These are phyloP conservation scores for Sphinx pinastri DNA, from an alignment of 2,888 invertebrate species.

Conservation along the genomic window DNA sequence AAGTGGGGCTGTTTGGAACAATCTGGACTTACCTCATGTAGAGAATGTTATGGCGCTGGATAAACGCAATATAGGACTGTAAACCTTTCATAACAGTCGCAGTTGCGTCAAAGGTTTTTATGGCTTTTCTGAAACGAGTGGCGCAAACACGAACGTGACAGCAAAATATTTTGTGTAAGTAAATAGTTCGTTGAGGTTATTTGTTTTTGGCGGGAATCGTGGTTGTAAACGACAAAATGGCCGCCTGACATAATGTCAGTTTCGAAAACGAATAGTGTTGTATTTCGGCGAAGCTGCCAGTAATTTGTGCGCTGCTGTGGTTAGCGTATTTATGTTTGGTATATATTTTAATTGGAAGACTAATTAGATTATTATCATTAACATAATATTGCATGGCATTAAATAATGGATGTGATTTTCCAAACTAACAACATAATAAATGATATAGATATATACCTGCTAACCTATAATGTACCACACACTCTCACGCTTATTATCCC, in stretches of 20 bases:
- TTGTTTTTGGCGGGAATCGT: conserved; percentile 7
- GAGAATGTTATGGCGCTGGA: conserved; percentile 1
- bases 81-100: conserved; percentile 10
- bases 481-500: too few species aligned
- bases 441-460: too few species aligned
- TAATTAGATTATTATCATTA: neutral
- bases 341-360: neutral
- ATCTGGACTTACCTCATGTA: conserved; percentile 10
- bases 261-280: conserved; percentile 2
- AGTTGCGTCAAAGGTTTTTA: conserved; percentile 10
- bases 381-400: too few species aligned
- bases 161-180: conserved; percentile 6
- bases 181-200: neutral
- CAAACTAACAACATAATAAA: too few species aligned
- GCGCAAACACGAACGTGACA: neutral
- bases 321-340: neutral
- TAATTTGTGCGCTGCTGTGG: neutral
- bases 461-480: too few species aligned
- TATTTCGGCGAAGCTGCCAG: conserved; percentile 1
- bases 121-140: conserved; percentile 1
- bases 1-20: conserved; percentile 3
- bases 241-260: conserved; percentile 1
- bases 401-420: too few species aligned
- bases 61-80: conserved; percentile 16
- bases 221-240: conserved; percentile 10